phyloP scores from a whole-genome alignment of 1,140 invertebrate genomes.

The Drosophila punjabiensis region DNA sequence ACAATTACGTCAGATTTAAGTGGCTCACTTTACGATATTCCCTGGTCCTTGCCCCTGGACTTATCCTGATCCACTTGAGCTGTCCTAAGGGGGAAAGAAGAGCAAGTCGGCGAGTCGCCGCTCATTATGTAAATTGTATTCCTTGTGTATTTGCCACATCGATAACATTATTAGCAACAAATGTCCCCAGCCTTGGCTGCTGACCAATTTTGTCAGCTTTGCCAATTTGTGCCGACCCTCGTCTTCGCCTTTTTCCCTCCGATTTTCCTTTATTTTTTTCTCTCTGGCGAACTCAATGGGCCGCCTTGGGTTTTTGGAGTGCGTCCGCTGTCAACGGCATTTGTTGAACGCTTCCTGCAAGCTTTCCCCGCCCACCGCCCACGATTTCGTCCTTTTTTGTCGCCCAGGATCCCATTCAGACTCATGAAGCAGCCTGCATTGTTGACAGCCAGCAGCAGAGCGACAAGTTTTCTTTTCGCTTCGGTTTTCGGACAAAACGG shows the following conservation, averaged over 20 bases:
- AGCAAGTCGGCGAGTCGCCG: background rate
- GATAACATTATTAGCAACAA: slow-evolving; percentile 81
- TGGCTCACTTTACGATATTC: slow-evolving; percentile 11
- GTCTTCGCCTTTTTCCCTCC: slow-evolving; percentile 46
- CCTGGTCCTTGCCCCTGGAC: background rate
- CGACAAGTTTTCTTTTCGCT: slow-evolving; percentile 48
- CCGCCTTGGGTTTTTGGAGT: slow-evolving; percentile 51
- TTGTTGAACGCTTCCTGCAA: slow-evolving; percentile 68
- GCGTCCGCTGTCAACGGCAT: slow-evolving; percentile 78
- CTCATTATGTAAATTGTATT: slow-evolving; percentile 57
- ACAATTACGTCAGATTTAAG: slow-evolving; percentile 22
- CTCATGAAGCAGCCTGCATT: slow-evolving; percentile 70
- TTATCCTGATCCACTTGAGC: slow-evolving; percentile 35
- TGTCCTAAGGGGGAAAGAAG: background rate
- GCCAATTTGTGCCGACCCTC: slow-evolving; percentile 72
- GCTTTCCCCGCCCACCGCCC: slow-evolving; percentile 16
- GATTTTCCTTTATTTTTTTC: slow-evolving; percentile 16
- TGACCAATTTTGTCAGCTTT: slow-evolving; percentile 69
- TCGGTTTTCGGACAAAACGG: slow-evolving; percentile 63
- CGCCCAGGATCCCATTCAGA: slow-evolving; percentile 48
- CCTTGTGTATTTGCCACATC: slow-evolving; percentile 66
- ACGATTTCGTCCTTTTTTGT: background rate
- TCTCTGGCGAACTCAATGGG: slow-evolving; percentile 45
- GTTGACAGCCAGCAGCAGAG: slow-evolving; percentile 60
- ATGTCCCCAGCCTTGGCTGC: slow-evolving; percentile 46